Conservation (phyloP, 2,888 invertebrate species). For the Folsomia manolachei region DNA sequence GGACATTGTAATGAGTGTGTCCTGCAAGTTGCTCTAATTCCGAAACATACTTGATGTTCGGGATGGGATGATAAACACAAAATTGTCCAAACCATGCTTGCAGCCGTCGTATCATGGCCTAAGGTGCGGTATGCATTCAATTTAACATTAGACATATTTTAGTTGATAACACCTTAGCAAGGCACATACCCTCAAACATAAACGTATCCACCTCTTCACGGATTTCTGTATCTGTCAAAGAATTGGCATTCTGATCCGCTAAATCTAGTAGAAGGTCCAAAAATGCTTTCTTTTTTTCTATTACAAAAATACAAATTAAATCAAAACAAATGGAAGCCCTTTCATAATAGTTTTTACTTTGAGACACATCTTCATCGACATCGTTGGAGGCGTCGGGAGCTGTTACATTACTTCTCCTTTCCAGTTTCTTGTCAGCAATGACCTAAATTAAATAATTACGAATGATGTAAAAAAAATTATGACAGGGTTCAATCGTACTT, state of each 20-base stretch:
- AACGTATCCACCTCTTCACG: conserved; percentile 23
- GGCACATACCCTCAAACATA: conserved; percentile 30
- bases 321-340: too few species aligned
- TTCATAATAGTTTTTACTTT: not conserved
- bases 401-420: not conserved
- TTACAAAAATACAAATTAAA: not conserved
- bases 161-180: too few species aligned
- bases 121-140: not conserved
- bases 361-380: not conserved
- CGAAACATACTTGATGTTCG: conserved; percentile 15
- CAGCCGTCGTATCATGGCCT: conserved; percentile 7
- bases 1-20: not conserved
- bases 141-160: too few species aligned
- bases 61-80: conserved; percentile 22
- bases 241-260: not conserved
- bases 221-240: conserved; percentile 15
- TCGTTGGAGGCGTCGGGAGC: not conserved
- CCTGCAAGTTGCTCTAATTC: too few species aligned
- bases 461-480: too few species aligned
- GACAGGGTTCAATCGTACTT: too few species aligned
- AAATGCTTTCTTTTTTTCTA: conserved; percentile 18
- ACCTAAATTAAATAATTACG: conserved; percentile 17
- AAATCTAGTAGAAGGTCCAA: conserved; percentile 21
- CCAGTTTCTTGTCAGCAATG: conserved; percentile 15
- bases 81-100: conserved; percentile 27